Evolutionary conservation across 2,797 vertebrate genomes (phyloP).

Genomic region (Propithecus perrieri): DNA sequence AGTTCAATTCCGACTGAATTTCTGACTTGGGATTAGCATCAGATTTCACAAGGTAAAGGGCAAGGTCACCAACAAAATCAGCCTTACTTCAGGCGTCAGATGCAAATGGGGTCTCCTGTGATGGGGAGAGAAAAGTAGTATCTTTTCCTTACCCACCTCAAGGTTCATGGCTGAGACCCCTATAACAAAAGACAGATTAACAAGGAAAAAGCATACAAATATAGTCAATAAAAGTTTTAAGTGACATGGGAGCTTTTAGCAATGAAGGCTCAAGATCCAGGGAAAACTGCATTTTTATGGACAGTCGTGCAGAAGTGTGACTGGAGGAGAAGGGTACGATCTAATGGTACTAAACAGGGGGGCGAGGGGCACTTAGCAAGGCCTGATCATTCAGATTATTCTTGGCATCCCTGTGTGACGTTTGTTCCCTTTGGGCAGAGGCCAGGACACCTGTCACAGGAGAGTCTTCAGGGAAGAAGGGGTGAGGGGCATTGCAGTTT

Average conservation of each 20-base stretch:
- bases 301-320: neutral
- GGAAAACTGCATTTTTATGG: neutral
- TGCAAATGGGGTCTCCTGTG: neutral
- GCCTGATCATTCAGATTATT: neutral
- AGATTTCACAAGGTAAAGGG: neutral
- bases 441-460: neutral
- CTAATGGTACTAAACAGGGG: neutral
- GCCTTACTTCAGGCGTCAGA: neutral
- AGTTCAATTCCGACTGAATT: neutral
- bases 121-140: neutral
- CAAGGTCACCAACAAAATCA: neutral
- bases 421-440: neutral
- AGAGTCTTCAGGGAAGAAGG: neutral
- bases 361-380: neutral
- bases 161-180: neutral
- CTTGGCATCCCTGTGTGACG: neutral
- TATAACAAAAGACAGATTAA: neutral
- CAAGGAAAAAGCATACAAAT: neutral
- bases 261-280: neutral
- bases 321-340: neutral
- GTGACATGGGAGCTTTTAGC: neutral
- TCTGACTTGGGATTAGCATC: neutral
- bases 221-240: neutral
- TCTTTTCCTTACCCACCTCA: neutral
- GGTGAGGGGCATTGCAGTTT: neutral